phyloP scores from a whole-genome alignment of 92 coral and sea anemone genomes.

The Epizoanthus rinbou region DNA sequence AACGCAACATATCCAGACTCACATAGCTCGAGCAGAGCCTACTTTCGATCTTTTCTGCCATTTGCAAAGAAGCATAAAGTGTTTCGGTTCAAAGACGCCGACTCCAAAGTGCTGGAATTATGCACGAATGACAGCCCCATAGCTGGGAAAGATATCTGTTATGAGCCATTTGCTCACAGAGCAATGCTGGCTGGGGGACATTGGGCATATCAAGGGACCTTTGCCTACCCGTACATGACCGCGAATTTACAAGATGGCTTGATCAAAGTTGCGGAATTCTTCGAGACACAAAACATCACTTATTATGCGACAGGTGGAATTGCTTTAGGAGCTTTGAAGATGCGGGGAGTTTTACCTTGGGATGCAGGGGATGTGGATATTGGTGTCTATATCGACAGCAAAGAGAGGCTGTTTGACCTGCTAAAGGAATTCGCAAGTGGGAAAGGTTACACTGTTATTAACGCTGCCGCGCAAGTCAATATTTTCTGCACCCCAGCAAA shows the following conservation, averaged over 20 bases:
- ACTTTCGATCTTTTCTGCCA: constrained; percentile 14
- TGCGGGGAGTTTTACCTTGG: constrained; percentile 59
- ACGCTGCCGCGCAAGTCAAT: too few relatives aligned
- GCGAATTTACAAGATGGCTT: too few relatives aligned
- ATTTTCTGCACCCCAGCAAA: too few relatives aligned
- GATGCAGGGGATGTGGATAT: constrained; percentile 64
- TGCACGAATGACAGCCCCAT: constrained; percentile 6
- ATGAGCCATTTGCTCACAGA: constrained; percentile 45
- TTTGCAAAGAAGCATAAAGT: constrained; percentile 61
- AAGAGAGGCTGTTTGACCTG: too few relatives aligned
- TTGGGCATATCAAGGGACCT: constrained; percentile 59
- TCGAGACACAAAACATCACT: background rate
- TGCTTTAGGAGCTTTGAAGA: constrained; percentile 53
- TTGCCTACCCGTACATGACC: constrained; percentile 58
- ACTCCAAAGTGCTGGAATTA: constrained; percentile 27
- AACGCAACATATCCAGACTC: too few relatives aligned
- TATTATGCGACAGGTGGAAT: constrained; percentile 43
- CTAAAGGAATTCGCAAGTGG: too few relatives aligned
- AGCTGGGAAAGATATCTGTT: constrained; percentile 27
- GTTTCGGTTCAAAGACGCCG: constrained; percentile 40
- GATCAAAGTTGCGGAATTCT: too few relatives aligned
- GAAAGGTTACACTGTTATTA: too few relatives aligned
- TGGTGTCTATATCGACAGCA: constrained; percentile 28
- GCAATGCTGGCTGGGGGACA: constrained; percentile 54
- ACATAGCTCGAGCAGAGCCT: too few relatives aligned